Evolutionary conservation across 2,888 invertebrate species (phyloP), one percentile per base, ranked within the genome.

Genomic region (Gryllus longicercus): DNA sequence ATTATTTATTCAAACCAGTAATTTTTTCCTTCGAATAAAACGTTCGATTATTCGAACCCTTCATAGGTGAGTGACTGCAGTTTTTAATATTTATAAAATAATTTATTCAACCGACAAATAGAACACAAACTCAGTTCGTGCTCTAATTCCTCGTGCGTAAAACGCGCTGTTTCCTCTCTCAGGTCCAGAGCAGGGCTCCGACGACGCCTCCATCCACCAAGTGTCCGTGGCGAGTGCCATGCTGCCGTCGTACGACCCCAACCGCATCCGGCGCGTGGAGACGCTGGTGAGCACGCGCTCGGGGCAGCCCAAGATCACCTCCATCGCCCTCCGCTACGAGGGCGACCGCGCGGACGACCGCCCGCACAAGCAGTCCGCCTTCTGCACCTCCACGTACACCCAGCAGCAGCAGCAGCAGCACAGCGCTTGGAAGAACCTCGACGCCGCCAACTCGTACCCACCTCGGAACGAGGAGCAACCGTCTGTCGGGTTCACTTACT

Each of bases 251-350:
- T 82, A 82, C 63, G 82, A 82, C 75, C 74, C 80, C 16, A 75
- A 23, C 63, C 21, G 81, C 14, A 74, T 81, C 16, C 78, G 81
- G n/a, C 50, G 80, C 14, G 81, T 82, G n/a, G 81, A 82, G 50
- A 82, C 81, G 11, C 51, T 82, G 63, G 81, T 82, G 74, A 82
- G 79, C 79, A 81, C 82, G 4, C 77, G 81, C 10, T 81, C 82
- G 2, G 83, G 82, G 12, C 81, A 80, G 25, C 83, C 84, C 12
- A 82, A 82, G 78, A 83, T 83, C 51, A 83, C 83, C 2, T 84
- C 84, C 8, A 83, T 84, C 49, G 82, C 83, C 23, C 80, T 84
- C 11, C 81, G 80, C 12, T 83, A 83, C 78, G 82, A 82, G 51
- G 83, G 81, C n/a, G 79, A 82, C 51, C 76, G 51, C 14, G 4